These are phyloP conservation scores for Leptonema lineaticorne DNA, from an alignment of 1,140 invertebrate genomes.

Conservation along the genomic window DNA sequence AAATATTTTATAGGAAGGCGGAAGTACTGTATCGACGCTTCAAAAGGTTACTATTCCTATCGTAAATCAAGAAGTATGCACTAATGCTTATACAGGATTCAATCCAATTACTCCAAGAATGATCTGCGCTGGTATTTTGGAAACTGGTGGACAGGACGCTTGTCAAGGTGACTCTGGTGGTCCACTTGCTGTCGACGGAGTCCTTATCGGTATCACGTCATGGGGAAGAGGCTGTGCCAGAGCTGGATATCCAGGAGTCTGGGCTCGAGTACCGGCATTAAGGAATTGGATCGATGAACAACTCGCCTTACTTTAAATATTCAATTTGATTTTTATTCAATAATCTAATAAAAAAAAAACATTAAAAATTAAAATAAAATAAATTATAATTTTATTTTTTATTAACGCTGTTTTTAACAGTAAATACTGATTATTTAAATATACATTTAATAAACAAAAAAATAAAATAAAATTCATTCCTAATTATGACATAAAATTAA, in stretches of 20 bases:
- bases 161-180: conserved; percentile 64
- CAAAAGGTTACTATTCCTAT: conserved; percentile 24
- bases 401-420: no score
- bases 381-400: no score
- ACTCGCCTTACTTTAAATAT: no score
- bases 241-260: conserved; percentile 57
- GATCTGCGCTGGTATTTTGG: conserved; percentile 47
- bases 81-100: conserved; percentile 46
- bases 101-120: conserved; percentile 46
- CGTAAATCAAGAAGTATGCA: conserved; percentile 41
- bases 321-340: no score
- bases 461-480: no score
- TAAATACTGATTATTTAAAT: no score
- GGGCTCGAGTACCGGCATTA: conserved; percentile 47
- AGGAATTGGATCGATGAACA: conserved; percentile 25
- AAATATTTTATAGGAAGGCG: conserved; percentile 18
- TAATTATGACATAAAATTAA: no score
- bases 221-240: conserved; percentile 55
- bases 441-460: no score
- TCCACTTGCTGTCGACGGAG: conserved; percentile 55
- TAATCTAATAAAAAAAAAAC: not conserved
- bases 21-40: conserved; percentile 7
- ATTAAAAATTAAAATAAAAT: no score
- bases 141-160: conserved; percentile 45
- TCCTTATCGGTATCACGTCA: conserved; percentile 58